Evolutionary conservation across 64 coral and sea anemone species (phyloP).

Genomic region (Platygyra sinensis): DNA sequence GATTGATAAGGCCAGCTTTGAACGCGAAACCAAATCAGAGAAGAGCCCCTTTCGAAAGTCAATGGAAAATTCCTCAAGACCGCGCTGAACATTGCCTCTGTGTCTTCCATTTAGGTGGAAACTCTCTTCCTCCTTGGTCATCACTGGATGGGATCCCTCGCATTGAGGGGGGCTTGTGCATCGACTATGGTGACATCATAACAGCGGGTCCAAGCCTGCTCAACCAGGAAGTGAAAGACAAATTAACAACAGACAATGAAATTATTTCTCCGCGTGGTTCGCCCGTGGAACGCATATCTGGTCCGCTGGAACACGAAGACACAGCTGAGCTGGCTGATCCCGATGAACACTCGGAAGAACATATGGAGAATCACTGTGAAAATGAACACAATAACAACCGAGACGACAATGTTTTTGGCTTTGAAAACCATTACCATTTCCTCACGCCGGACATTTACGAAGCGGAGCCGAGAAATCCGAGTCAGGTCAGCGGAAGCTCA

Average conservation of each 20-base stretch:
- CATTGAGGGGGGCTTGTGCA: slow-evolving; percentile 80
- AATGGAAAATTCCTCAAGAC: no score
- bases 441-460: slow-evolving; percentile 69
- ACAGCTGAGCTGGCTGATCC: neutral
- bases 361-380: slow-evolving; percentile 40
- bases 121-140: slow-evolving; percentile 76
- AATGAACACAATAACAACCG: slow-evolving; percentile 48
- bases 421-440: slow-evolving; percentile 82
- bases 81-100: neutral
- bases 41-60: no score
- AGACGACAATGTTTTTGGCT: slow-evolving; percentile 73
- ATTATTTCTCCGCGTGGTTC: slow-evolving; percentile 63
- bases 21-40: no score
- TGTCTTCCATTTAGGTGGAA: slow-evolving; percentile 22
- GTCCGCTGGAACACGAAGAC: slow-evolving; percentile 40
- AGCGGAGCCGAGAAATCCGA: slow-evolving; percentile 59
- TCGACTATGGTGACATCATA: slow-evolving; percentile 58
- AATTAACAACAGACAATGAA: slow-evolving; percentile 50
- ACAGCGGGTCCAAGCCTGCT: slow-evolving; percentile 21
- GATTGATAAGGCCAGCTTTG: no score
- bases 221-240: slow-evolving; percentile 12
- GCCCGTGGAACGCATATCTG: slow-evolving; percentile 54
- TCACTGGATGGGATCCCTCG: slow-evolving; percentile 84
- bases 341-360: slow-evolving; percentile 17
- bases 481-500: slow-evolving; percentile 92